Base-by-base conservation (phyloP, 2,797 vertebrate genomes). In the Intellagama lesueurii region DNA sequence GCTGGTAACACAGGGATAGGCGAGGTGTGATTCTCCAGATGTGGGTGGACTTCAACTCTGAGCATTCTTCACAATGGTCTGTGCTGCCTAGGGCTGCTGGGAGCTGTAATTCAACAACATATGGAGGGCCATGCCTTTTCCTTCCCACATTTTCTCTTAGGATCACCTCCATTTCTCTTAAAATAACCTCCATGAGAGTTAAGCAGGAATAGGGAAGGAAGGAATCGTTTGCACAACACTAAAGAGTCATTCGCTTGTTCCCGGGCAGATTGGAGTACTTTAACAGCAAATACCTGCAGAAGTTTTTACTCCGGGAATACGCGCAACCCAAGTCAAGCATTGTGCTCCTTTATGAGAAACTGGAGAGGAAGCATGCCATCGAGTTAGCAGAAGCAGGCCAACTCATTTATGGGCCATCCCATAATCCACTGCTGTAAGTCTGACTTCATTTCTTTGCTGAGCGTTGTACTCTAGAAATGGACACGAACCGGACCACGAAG, bases 271-370 rank as follows among this genome's bases (percentile, higher is more conserved):
- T 98, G 91, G 97, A 98, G 26, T 97, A 98, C 91, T 97, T 98
- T 90, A 98, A 98, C 95, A 97, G 91, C 88, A 98, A 97, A 93
- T 98, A 98, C 92, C 96, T 98, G 79, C 96, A 97, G 72, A 98
- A 97, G 90, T 95, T 98, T 93, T 96, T 98, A 70, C 97, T 98
- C 77, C 95, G 97, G 6, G 97, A 98, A 56, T 96, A 98, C 0
- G 94, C 96, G 84, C 97, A 97, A 92, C 95, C 97, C n/a, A 97
- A 96, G 83, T 98, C 97, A 69, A 98, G 97, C 91, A 98, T 98
- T 2, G 97, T 98, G 85, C 95, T 98, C 14, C 96, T 98, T 47
- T 97, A 98, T 0, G 97, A 98, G 93, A 98, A 98, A 92, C 96
- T 98, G 95, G 97, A 98, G 95, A 95, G 97, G 81, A 97, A 97